Evolutionary conservation across 2,888 invertebrate species (phyloP), one percentile per base, ranked within the genome.

Genomic region (Eupithecia abbreviata): DNA sequence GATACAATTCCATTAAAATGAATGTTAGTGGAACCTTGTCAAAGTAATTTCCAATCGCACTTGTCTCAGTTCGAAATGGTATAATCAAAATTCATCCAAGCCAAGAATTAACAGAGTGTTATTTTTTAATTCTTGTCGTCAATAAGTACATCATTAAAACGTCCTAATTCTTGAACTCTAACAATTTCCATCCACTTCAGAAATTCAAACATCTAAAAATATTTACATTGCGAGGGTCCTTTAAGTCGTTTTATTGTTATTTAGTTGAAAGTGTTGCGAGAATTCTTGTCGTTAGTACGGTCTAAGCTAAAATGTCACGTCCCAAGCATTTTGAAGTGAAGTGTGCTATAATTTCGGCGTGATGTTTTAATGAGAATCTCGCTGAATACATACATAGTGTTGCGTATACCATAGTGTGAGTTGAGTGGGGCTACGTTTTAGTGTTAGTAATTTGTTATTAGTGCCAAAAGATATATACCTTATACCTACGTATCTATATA

Each of bases 271-370:
- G 62, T 74, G 68, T 74, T 67, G 73, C 62, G 67, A 74, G 73
- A 77, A 74, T 74, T 65, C 73, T 43, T 70, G 62, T 70, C 74
- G 62, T 70, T 74, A 74, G 74, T 74, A 74, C 70, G 74, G 74
- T 74, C 70, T 70, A 41, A 70, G 55, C 70, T 74, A 74, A 74
- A 74, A 74, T 74, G 70, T 74, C 74, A 73, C 73, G 73, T 73
- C 68, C 77, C 68, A 51, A 74, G 62, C 77, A 77, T 77, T 77
- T 77, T 74, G 74, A 74, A 74, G 77, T 74, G 68, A 72, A 72
- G 74, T 55, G 68, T 74, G 74, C 74, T 62, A 68, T 77, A 74
- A 77, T 72, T 74, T 77, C 62, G 77, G 71, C 74, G 62, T 71
- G 74, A 77, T 72, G 72, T 72, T 72, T 72, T 72, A 72, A 72